Evolutionary conservation across 53 echinoderm and acorn worm genomes (phyloP).

Genomic region (Echinarachnius parma): DNA sequence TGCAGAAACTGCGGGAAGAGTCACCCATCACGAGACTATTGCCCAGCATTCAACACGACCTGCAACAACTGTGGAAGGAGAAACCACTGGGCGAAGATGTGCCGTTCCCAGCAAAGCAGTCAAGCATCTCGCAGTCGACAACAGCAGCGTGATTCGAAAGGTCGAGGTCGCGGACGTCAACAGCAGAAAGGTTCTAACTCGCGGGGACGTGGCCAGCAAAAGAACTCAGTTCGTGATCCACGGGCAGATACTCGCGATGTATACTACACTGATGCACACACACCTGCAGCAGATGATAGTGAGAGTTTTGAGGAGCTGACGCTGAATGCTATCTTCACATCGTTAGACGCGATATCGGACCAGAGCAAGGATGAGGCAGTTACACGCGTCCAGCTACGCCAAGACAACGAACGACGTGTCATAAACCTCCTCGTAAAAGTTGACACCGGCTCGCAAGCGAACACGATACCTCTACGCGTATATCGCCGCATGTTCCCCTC

Average conservation of each 20-base stretch:
- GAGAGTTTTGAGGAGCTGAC: conserved; percentile 16
- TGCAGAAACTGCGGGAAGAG: conserved; percentile 50
- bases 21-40: conserved; percentile 14
- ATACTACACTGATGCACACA: conserved; percentile 35
- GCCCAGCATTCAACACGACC: conserved; percentile 47
- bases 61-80: conserved; percentile 55
- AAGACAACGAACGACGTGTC: conserved; percentile 15
- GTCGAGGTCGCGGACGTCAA: background rate
- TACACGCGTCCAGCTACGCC: conserved; percentile 21
- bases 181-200: conserved; percentile 19
- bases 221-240: background rate
- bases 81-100: conserved; percentile 48
- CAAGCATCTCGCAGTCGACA: conserved; percentile 7
- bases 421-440: conserved; percentile 39
- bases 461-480: conserved; percentile 52
- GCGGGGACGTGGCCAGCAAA: conserved; percentile 20
- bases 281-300: background rate
- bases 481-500: conserved; percentile 50
- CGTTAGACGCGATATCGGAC: conserved; percentile 15
- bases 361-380: conserved; percentile 34
- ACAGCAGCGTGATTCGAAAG: conserved; percentile 14
- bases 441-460: conserved; percentile 51
- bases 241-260: conserved; percentile 15
- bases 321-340: conserved; percentile 17
- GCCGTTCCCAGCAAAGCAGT: conserved; percentile 21